phyloP scores from a whole-genome alignment of 2,113 vertebrate genomes.

The Hydrolagus affinis region DNA sequence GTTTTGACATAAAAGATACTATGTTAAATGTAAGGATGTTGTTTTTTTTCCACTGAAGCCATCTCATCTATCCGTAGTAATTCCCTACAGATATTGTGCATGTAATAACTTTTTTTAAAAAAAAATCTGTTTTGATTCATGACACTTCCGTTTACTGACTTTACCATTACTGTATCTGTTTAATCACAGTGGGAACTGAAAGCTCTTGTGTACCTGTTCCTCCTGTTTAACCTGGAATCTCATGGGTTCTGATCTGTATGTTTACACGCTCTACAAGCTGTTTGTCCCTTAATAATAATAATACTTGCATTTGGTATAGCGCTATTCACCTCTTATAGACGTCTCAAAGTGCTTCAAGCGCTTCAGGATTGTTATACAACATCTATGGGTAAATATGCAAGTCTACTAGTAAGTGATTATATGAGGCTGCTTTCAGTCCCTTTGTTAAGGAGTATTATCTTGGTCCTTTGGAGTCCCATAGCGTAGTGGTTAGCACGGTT shows the following conservation, averaged over 20 bases:
- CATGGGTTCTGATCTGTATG: not conserved
- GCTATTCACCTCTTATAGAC: too few species aligned
- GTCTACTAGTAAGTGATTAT: not conserved
- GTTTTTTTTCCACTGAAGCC: too few species aligned
- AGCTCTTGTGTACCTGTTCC: not conserved
- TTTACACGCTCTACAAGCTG: not conserved
- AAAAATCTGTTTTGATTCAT: not conserved
- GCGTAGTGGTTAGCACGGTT: too few species aligned
- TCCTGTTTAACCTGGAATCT: not conserved
- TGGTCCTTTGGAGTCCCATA: too few species aligned
- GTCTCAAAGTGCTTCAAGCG: too few species aligned
- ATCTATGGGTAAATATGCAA: not conserved
- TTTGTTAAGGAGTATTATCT: not conserved
- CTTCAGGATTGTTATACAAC: too few species aligned
- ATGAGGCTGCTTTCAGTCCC: not conserved
- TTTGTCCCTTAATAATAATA: not conserved
- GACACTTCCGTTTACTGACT: not conserved
- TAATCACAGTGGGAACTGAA: not conserved
- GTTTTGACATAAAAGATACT: too few species aligned
- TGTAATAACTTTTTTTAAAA: not conserved
- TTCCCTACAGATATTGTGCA: not conserved
- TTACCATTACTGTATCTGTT: not conserved
- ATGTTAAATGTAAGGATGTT: too few species aligned
- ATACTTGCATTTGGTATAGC: too few species aligned
- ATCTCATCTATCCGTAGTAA: too few species aligned